Evolutionary conservation across 1,140 invertebrate species (phyloP).

Genomic region (Solenopsis invicta): DNA sequence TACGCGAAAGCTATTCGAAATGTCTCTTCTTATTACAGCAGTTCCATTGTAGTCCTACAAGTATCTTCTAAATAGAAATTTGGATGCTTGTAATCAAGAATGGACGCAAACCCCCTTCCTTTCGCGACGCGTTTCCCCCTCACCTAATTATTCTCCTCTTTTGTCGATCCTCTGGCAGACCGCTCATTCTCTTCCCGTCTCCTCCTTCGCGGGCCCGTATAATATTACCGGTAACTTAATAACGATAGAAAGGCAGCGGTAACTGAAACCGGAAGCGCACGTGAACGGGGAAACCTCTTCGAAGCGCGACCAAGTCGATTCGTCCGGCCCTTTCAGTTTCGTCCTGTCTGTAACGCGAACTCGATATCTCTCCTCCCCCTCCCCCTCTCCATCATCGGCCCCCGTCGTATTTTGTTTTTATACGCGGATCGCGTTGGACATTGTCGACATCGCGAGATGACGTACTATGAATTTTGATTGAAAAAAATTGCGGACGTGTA

Average conservation of each 20-base stretch:
- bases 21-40: background rate
- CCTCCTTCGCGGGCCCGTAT: conserved; percentile 20
- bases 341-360: conserved; percentile 26
- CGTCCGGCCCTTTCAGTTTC: conserved; percentile 43
- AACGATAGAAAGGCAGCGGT: conserved; percentile 69
- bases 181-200: background rate
- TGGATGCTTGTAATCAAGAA: background rate
- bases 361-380: conserved; percentile 2
- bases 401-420: conserved; percentile 2
- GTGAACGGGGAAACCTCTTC: conserved; percentile 54
- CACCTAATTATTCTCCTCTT: conserved; percentile 49
- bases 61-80: background rate
- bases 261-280: conserved; percentile 69
- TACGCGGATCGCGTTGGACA: conserved; percentile 34
- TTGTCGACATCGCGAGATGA: background rate
- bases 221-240: conserved; percentile 72
- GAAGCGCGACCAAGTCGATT: conserved; percentile 48
- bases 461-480: background rate
- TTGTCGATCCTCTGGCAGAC: conserved; percentile 4
- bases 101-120: background rate
- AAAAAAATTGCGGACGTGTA: background rate
- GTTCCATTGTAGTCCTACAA: background rate
- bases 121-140: background rate
- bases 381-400: background rate
- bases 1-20: background rate